Evolutionary conservation across 2,113 vertebrate genomes (phyloP).

Genomic region (Brachirus orientalis): DNA sequence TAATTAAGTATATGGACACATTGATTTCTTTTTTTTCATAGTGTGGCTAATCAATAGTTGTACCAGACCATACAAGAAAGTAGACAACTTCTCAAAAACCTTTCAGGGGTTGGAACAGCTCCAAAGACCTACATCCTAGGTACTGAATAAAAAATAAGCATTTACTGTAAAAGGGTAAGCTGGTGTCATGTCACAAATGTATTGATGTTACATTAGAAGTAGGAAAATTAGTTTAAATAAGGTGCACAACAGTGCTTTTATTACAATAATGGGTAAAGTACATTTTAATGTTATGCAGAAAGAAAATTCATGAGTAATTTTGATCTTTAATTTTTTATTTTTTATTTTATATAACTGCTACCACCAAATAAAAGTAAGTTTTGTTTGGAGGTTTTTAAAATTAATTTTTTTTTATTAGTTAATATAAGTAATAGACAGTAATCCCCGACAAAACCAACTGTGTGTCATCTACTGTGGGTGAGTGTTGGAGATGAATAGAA

Average conservation of each 20-base stretch:
- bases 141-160: too few relatives aligned
- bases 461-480: background rate
- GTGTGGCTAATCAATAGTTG: slow-evolving; percentile 32
- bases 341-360: too few relatives aligned
- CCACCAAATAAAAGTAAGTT: too few relatives aligned
- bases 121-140: background rate
- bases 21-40: slow-evolving; percentile 8
- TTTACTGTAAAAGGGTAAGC: background rate
- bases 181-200: background rate
- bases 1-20: slow-evolving; percentile 22
- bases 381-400: too few relatives aligned
- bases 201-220: too few relatives aligned
- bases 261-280: too few relatives aligned
- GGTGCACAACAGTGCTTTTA: background rate
- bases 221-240: slow-evolving; percentile 4
- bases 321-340: too few relatives aligned
- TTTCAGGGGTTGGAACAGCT: background rate
- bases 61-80: slow-evolving; percentile 5
- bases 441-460: background rate
- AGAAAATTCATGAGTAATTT: too few relatives aligned
- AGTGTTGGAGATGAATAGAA: background rate
- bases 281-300: too few relatives aligned
- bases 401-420: too few relatives aligned
- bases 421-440: too few relatives aligned
- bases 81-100: slow-evolving; percentile 2